Base-by-base conservation (phyloP, 2,888 invertebrate species). In the Drosophila acutilabella region DNA sequence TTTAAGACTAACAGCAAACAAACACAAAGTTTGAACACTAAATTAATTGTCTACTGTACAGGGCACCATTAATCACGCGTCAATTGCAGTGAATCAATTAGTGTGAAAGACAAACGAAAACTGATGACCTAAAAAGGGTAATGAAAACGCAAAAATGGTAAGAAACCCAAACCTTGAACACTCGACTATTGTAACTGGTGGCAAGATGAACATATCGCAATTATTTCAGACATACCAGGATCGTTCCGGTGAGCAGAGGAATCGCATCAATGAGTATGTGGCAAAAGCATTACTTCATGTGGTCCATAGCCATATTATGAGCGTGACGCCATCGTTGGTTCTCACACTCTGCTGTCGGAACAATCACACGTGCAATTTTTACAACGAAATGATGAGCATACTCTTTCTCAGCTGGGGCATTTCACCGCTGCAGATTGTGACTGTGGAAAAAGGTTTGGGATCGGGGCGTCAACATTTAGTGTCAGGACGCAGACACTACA, bases 281-380 rank as follows among this genome's bases (percentile, higher is more conserved):
- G 90, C 88, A 1, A 68, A 64, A 11, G 71, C 89, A 4, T 53
- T 91, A 45, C 42, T 88, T 6, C 77, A 81, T 53, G 80, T 91
- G 54, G 85, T 91, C 16, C 76, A 78, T 23, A 41, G 68, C 11
- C 80, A 84, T 36, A 82, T 90, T 11, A 50, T 83, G 23, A 77
- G 62, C n/a, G 64, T 79, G 54, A 81, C 85, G 4, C 78, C 80
- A 0, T 85, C 84, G 4, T 71, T 91, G 59, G 80, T 89, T 4
- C 36, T 90, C 20, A 80, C 84, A 0, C 36, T 90, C 0, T 82
- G 79, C 38, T 90, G 89, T 40, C 75, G 82, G 3, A 64, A 75
- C 18, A 53, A 66, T 13, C 70, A 79, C 4, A 80, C 81, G 0
- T 79, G 81, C 61, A 79, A 78, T n/a, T 90, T 89, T 58, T 91